These are phyloP conservation scores for Alfaro cultratus DNA, from an alignment of 2,797 vertebrate genomes.

Conservation along the genomic window DNA sequence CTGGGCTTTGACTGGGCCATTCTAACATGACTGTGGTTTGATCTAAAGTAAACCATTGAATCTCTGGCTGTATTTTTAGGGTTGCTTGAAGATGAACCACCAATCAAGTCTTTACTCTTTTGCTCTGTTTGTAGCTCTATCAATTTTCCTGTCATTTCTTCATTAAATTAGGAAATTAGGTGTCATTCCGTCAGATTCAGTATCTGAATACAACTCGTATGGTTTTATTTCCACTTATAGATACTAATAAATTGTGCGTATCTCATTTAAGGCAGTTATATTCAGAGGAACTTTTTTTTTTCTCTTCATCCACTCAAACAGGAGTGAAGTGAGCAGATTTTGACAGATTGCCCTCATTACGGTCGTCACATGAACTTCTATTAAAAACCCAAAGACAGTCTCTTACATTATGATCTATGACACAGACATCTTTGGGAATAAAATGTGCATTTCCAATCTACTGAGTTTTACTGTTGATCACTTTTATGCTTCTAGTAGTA, in stretches of 20 bases:
- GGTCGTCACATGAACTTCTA: constrained; percentile 57
- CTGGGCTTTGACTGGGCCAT: background rate
- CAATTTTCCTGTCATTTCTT: background rate
- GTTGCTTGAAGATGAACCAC: background rate
- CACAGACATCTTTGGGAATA: constrained; percentile 38
- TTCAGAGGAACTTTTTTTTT: constrained; percentile 21
- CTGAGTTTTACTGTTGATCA: constrained; percentile 11
- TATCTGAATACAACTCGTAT: background rate
- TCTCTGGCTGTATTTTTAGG: background rate
- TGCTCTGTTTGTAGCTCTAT: background rate
- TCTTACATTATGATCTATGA: constrained; percentile 47
- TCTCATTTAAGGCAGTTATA: constrained; percentile 61
- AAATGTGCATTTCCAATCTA: constrained; percentile 30
- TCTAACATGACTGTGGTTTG: background rate
- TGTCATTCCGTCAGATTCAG: background rate
- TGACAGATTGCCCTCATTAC: constrained; percentile 71
- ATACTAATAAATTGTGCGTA: constrained; percentile 4
- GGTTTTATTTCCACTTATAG: background rate
- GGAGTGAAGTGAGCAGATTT: constrained; percentile 58
- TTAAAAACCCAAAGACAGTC: constrained; percentile 64
- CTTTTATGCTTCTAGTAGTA: background rate
- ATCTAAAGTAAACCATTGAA: background rate
- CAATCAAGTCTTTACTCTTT: background rate
- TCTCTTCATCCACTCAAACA: constrained; percentile 23
- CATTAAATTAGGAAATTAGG: background rate